A percentile compares a stretch with the other conserved stretches of the same genome.
These are phyloP conservation scores for Scaptomyza parva DNA, from an alignment of 2,888 invertebrate genomes.

Conservation along the genomic window DNA sequence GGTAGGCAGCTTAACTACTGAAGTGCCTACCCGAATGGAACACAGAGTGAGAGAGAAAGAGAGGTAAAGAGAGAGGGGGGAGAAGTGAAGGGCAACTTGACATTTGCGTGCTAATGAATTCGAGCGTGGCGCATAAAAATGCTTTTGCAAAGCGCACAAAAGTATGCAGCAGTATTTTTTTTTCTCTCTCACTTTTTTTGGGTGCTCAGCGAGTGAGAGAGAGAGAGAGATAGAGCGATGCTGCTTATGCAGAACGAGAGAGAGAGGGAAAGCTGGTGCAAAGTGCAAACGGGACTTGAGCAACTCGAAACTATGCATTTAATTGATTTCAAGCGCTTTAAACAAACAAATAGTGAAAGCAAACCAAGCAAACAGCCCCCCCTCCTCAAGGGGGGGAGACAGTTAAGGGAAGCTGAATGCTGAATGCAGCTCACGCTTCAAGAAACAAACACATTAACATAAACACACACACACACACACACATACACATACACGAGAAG, in stretches of 20 bases:
- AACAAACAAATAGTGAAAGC: slow-evolving; percentile 48
- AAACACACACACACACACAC: slow-evolving; percentile 26
- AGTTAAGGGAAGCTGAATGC: not conserved
- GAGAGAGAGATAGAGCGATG: not conserved
- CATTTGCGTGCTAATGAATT: slow-evolving; percentile 74
- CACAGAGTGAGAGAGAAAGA: slow-evolving; percentile 1
- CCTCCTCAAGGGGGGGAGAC: too few relatives aligned
- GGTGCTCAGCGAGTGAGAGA: not conserved
- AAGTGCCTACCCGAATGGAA: not conserved
- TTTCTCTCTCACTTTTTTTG: slow-evolving; percentile 20
- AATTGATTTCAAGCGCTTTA: slow-evolving; percentile 74
- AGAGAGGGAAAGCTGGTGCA: not conserved
- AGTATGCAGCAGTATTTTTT: slow-evolving; percentile 50
- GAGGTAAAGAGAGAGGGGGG: not conserved
- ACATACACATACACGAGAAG: not conserved
- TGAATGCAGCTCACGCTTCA: slow-evolving; percentile 58
- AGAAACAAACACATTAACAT: slow-evolving; percentile 67
- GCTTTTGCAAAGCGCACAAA: slow-evolving; percentile 62
- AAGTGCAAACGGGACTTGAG: slow-evolving; percentile 52
- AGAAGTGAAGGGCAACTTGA: slow-evolving; percentile 34
- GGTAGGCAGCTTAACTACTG: slow-evolving; percentile 14
- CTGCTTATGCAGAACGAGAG: not conserved
- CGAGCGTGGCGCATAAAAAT: slow-evolving; percentile 73
- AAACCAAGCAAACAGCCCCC: slow-evolving; percentile 18
- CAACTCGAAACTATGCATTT: slow-evolving; percentile 79